Evolutionary conservation across 2,888 invertebrate genomes (phyloP), one percentile per base, ranked within the genome.

Genomic region (Quadroppia sp.): DNA sequence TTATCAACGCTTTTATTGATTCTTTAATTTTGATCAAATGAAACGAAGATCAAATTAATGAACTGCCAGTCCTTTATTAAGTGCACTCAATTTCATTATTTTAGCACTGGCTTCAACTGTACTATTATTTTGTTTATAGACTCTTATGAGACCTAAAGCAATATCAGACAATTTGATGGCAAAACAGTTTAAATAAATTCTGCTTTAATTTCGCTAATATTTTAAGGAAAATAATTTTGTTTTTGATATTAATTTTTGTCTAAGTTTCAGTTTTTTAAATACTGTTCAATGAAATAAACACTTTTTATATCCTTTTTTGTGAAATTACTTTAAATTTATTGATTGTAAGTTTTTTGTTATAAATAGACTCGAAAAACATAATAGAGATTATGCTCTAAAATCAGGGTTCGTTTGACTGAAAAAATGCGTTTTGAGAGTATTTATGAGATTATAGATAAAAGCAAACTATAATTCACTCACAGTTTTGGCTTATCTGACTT

Each of bases 301-400:
- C 50, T 11, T 7, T 11, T 20, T 9, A 50, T 17, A 50, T 20
- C 17, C 17, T 36, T 50, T n/a, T 20, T 7, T 17, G 4, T 7
- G 50, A 50, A 50, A 50, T 50, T 50, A 50, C 6, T 50, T 17
- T 50, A 50, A 50, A 20, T 50, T 50, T 50, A 50, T 50, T 50
- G 50, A n/a, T 6, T 36, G 36, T 50, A 11, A 11, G 50, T 17
- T 50, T 50, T n/a, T n/a, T n/a, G 15, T 17, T 50, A 11, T 50
- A 50, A 36, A 36, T 50, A 20, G 50, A 50, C n/a, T 50, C 17
- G 50, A 20, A 15, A 17, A 7, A 11, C 50, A 15, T 6, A 11
- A 50, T 50, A 50, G n/a, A 50, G 50, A 50, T 50, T 50, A 50
- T n/a, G 50, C 20, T 15, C 4, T 17, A n/a, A 20, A n/a, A 7